phyloP scores from a whole-genome alignment of 1,140 invertebrate species.

The Neodiprion lecontei region DNA sequence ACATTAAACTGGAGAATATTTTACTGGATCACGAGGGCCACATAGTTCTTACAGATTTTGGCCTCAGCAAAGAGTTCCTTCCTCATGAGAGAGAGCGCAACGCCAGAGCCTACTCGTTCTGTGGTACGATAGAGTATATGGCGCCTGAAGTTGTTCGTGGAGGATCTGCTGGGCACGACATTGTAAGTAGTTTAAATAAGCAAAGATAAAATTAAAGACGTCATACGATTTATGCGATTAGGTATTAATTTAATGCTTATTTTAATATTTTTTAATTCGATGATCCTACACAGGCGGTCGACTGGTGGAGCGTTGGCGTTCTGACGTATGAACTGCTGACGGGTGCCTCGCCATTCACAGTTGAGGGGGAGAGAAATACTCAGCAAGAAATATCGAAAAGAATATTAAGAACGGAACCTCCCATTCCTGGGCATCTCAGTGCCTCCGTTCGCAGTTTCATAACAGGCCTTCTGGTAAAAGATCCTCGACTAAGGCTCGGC shows the following conservation, averaged over 20 bases:
- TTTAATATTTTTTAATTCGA: conserved; percentile 16
- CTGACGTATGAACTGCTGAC: conserved; percentile 96
- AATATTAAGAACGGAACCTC: conserved; percentile 86
- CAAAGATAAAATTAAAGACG: too few relatives aligned
- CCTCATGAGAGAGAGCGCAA: conserved; percentile 66
- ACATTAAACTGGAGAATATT: conserved; percentile 95
- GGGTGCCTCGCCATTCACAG: conserved; percentile 96
- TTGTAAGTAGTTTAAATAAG: conserved; percentile 69
- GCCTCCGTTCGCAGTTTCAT: conserved; percentile 72
- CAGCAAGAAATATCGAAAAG: conserved; percentile 93
- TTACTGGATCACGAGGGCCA: conserved; percentile 87
- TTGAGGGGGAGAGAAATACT: conserved; percentile 90
- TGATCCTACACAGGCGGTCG: conserved; percentile 78
- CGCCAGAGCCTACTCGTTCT: conserved; percentile 91
- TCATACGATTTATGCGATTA: neutral
- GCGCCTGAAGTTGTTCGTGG: conserved; percentile 90
- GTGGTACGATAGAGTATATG: conserved; percentile 98
- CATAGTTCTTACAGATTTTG: conserved; percentile 91
- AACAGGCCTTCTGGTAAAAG: conserved; percentile 82
- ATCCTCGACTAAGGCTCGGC: conserved; percentile 85
- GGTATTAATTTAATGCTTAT: neutral
- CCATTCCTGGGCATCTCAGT: conserved; percentile 79
- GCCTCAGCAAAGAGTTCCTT: conserved; percentile 87
- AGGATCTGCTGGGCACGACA: conserved; percentile 85
- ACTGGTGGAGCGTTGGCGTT: conserved; percentile 99